Evolutionary conservation across 2,113 vertebrate species (phyloP).

Genomic region (Crotalus viridis): DNA sequence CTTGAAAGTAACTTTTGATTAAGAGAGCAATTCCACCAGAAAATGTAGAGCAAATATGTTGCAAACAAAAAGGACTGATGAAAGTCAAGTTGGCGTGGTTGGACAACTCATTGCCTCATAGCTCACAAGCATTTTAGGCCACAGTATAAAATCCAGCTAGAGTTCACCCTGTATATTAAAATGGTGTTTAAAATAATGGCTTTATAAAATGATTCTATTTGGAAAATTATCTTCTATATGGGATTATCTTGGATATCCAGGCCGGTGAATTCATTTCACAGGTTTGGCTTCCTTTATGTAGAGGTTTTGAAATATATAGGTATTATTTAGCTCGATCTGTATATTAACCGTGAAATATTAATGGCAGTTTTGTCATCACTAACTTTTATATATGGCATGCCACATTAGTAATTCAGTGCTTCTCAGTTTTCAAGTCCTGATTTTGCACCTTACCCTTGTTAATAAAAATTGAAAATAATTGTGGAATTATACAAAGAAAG

Average conservation of each 20-base stretch:
- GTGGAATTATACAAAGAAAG: neutral
- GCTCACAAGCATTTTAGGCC: neutral
- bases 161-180: neutral
- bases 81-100: neutral
- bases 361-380: neutral
- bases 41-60: neutral
- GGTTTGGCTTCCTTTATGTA: neutral
- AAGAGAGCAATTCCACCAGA: neutral
- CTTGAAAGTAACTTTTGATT: neutral
- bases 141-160: neutral
- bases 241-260: neutral
- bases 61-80: neutral
- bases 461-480: slow-evolving; percentile 13
- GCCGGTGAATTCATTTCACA: neutral
- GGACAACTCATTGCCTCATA: neutral
- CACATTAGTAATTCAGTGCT: slow-evolving; percentile 8
- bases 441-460: slow-evolving; percentile 12
- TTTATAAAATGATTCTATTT: neutral
- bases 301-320: neutral
- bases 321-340: neutral
- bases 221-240: neutral
- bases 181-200: neutral
- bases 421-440: slow-evolving; percentile 11
- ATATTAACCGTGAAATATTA: neutral
- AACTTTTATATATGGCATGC: neutral